Conservation (phyloP, 64 coral and sea anemone genomes). For the Montipora sp. region DNA sequence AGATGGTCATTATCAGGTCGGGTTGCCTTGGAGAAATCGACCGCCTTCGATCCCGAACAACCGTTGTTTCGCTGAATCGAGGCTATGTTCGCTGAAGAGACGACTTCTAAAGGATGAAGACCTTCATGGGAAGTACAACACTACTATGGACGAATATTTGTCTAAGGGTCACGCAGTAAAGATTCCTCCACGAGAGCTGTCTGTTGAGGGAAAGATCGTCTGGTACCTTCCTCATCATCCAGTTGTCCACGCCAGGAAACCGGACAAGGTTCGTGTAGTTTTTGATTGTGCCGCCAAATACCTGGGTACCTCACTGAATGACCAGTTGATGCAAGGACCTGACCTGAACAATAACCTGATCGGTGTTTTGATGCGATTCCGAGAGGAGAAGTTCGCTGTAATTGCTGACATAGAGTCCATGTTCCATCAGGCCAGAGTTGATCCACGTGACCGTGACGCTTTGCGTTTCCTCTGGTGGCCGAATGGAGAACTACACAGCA, state of each 20-base stretch:
- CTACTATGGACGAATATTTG: conserved; percentile 13
- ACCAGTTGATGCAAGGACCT: no score
- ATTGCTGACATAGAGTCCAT: background rate
- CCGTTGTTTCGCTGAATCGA: background rate
- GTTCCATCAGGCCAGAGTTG: background rate
- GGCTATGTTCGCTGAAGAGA: background rate
- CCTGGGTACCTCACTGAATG: no score
- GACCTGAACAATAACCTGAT: no score
- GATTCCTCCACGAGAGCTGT: background rate
- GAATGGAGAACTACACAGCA: background rate
- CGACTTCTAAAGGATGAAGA: background rate
- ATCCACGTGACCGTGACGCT: background rate
- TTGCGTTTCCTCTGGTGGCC: background rate
- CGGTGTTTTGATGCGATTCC: background rate
- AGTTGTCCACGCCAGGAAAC: no score
- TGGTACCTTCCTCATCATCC: no score
- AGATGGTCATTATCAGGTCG: conserved; percentile 35
- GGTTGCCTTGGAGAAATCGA: conserved; percentile 10
- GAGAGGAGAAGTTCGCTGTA: background rate
- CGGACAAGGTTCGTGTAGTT: no score
- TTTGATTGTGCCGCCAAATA: no score
- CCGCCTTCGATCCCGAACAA: conserved; percentile 10
- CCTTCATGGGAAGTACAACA: background rate
- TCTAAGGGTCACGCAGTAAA: background rate
- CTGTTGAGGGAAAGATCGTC: no score